phyloP scores from a whole-genome alignment of 2,797 vertebrate genomes.

The Fundulus diaphanus region DNA sequence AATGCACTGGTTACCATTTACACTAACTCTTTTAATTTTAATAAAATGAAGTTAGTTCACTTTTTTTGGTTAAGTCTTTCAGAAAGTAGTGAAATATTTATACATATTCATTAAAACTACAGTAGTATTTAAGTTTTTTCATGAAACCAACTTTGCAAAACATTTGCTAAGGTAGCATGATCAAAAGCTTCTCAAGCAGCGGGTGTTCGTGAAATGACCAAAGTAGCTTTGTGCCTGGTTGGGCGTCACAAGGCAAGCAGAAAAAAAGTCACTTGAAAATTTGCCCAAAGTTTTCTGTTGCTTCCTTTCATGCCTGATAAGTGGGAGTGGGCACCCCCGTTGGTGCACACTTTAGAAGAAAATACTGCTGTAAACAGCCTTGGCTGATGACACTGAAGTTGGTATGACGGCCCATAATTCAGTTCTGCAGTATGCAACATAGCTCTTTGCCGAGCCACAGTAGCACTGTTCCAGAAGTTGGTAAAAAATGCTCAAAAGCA shows the following conservation, averaged over 20 bases:
- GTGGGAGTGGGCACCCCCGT: too few relatives aligned
- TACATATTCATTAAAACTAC: neutral
- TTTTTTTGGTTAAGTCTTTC: neutral
- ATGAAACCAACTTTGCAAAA: too few relatives aligned
- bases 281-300: too few relatives aligned
- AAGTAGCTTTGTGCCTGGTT: neutral
- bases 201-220: too few relatives aligned
- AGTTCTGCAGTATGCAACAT: neutral
- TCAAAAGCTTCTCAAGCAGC: too few relatives aligned
- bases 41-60: too few relatives aligned
- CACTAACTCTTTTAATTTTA: too few relatives aligned
- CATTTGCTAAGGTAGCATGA: too few relatives aligned
- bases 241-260: neutral
- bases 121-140: too few relatives aligned
- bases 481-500: neutral
- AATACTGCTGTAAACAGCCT: neutral
- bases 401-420: neutral
- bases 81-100: neutral
- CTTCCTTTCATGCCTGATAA: too few relatives aligned
- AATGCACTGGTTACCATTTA: too few relatives aligned
- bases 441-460: neutral
- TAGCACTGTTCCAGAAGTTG: neutral
- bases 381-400: neutral
- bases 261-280: neutral
- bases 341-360: neutral